These are phyloP conservation scores for Microctenopoma lineatum DNA, from an alignment of 2,797 vertebrate genomes.

Conservation along the genomic window DNA sequence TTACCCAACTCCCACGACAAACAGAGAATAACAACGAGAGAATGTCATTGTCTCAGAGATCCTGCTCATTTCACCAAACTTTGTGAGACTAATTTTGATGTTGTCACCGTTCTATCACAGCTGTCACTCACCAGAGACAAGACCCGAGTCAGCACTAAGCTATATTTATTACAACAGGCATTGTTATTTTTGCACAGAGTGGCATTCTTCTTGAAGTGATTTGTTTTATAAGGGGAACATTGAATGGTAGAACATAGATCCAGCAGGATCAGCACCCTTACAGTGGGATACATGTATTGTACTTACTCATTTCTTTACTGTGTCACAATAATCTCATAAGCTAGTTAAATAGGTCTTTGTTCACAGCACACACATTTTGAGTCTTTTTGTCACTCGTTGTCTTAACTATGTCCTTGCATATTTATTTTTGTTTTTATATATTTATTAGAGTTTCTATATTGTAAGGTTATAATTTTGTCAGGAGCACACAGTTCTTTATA, in stretches of 20 bases:
- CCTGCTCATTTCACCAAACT: slow-evolving; percentile 30
- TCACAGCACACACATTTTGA: slow-evolving; percentile 65
- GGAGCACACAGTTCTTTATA: slow-evolving; percentile 57
- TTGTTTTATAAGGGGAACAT: slow-evolving; percentile 41
- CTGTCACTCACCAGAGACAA: slow-evolving; percentile 69
- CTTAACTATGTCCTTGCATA: slow-evolving; percentile 73
- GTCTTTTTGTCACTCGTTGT: slow-evolving; percentile 67
- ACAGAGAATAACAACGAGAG: background rate
- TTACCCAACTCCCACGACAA: background rate
- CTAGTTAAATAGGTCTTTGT: slow-evolving; percentile 45
- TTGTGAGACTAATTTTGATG: slow-evolving; percentile 45
- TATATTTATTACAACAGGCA: slow-evolving; percentile 84
- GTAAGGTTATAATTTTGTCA: slow-evolving; percentile 65
- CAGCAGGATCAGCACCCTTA: slow-evolving; percentile 3
- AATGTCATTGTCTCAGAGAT: slow-evolving; percentile 3
- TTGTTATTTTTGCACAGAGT: slow-evolving; percentile 85
- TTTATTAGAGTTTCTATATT: slow-evolving; percentile 84
- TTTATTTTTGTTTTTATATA: slow-evolving; percentile 78
- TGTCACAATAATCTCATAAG: slow-evolving; percentile 46
- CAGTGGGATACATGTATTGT: slow-evolving; percentile 33
- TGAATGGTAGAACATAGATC: slow-evolving; percentile 52
- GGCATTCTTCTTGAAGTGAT: slow-evolving; percentile 82
- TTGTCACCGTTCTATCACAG: slow-evolving; percentile 75
- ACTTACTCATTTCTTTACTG: slow-evolving; percentile 27
- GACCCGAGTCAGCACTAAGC: slow-evolving; percentile 73